Base-by-base conservation (phyloP, 2,113 vertebrate species). In the Tenrec ecaudatus region DNA sequence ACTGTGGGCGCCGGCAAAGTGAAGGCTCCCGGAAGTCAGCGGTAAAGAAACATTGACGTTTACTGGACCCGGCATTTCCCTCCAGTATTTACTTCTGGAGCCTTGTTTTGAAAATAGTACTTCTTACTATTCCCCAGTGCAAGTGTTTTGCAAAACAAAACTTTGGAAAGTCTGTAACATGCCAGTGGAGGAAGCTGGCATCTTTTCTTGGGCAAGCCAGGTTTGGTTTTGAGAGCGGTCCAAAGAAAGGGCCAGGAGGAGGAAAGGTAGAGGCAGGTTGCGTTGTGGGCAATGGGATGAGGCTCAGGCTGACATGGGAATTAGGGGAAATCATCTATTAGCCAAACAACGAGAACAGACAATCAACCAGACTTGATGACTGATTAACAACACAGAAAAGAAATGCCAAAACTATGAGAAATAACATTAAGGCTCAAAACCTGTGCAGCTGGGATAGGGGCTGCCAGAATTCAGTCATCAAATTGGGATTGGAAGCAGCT, bases 331-430 rank as follows among this genome's bases (percentile, higher is more conserved):
- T 85, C 73, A 90, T 94, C 95, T 90, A 96, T 90, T 91, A 82
- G 88, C 57, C 88, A 89, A 95, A 89, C 64, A 94, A 81, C 43
- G 71, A 57, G 75, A 90, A 96, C 47, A 95, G 89, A 94, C 78
- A 88, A 93, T 87, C 91, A 87, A 57, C 68, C 38, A 78, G 85
- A 95, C 78, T 57, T 93, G 94, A 93, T 89, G 96, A 96, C 94
- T 89, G 83, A 95, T 87, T 86, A 95, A 66, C 78, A 94, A 82
- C 91, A 91, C 38, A 79, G 75, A 82, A 81, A 69, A 95, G 88
- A 94, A 91, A 94, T 89, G 91, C 89, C 96, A 91, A 83, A 95
- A 93, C 66, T 78, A 95, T 90, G 90, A 96, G 91, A 90, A 96
- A 79, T 75, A 89, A 84, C 69, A 60, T 11, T 23, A 36, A 91